phyloP scores from a whole-genome alignment of 2,797 vertebrate species.

The Parauchenoglanis ngamensis region DNA sequence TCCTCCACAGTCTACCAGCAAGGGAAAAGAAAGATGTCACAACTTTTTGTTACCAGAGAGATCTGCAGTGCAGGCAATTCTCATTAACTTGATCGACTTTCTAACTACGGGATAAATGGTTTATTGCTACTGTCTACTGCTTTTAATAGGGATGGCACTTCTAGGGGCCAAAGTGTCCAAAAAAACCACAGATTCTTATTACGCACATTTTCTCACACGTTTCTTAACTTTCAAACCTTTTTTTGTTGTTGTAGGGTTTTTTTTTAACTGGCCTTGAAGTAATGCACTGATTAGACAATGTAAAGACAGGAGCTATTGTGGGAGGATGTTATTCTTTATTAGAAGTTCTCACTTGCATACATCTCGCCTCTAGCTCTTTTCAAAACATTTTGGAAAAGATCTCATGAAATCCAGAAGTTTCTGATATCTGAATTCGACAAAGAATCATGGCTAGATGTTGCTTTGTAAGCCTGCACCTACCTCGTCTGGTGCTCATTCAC shows the following conservation, averaged over 20 bases:
- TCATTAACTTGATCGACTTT: slow-evolving; percentile 48
- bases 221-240: neutral
- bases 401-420: neutral
- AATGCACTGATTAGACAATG: slow-evolving; percentile 5
- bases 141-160: slow-evolving; percentile 43
- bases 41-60: slow-evolving; percentile 46
- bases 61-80: slow-evolving; percentile 27
- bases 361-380: neutral
- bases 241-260: too few species aligned
- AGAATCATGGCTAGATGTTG: neutral
- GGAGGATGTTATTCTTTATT: neutral
- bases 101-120: slow-evolving; percentile 38
- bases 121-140: slow-evolving; percentile 18
- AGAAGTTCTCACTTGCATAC: neutral
- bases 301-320: neutral
- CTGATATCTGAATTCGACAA: neutral
- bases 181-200: neutral
- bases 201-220: neutral
- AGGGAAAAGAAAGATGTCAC: slow-evolving; percentile 46
- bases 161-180: neutral
- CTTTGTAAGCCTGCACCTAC: neutral
- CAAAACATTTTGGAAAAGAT: neutral
- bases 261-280: slow-evolving; percentile 4
- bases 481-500: neutral
- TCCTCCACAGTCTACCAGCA: slow-evolving; percentile 40